These are phyloP conservation scores for Hemiprocne comata DNA, from an alignment of 2,113 vertebrate species.

Conservation along the genomic window DNA sequence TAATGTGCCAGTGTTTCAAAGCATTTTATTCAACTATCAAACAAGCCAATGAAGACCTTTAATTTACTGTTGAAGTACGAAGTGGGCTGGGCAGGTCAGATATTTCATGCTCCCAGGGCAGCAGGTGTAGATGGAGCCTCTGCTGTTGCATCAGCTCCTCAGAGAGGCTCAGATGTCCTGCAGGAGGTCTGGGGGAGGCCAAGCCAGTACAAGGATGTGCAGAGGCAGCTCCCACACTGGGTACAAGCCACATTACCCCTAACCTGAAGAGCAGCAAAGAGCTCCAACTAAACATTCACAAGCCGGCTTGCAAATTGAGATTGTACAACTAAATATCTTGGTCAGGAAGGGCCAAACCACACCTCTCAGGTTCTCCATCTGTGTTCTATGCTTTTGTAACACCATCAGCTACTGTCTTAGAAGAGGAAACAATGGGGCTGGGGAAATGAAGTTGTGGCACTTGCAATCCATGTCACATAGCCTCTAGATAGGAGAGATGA, in stretches of 20 bases:
- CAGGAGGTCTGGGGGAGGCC: neutral
- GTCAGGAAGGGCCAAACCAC: neutral
- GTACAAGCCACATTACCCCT: neutral
- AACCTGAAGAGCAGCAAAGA: neutral
- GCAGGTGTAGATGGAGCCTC: neutral
- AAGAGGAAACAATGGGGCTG: neutral
- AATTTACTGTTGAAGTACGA: conserved; percentile 45
- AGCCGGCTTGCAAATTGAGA: neutral
- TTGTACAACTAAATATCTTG: neutral
- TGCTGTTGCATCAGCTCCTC: neutral
- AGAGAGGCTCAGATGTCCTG: neutral
- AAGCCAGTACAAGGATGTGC: neutral
- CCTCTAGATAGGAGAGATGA: neutral
- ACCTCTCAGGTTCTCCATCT: neutral
- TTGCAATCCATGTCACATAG: neutral
- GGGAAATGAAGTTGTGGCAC: neutral
- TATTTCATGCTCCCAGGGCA: neutral
- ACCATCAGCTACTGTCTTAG: neutral
- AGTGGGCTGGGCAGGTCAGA: neutral
- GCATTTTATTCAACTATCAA: conserved; percentile 51
- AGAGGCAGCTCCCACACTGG: neutral
- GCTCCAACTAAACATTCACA: neutral
- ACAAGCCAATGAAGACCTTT: conserved; percentile 52
- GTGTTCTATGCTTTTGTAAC: neutral
- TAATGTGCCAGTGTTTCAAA: conserved; percentile 37